Conservation (phyloP, 2,888 invertebrate species). For the Corythucha ciliata region DNA sequence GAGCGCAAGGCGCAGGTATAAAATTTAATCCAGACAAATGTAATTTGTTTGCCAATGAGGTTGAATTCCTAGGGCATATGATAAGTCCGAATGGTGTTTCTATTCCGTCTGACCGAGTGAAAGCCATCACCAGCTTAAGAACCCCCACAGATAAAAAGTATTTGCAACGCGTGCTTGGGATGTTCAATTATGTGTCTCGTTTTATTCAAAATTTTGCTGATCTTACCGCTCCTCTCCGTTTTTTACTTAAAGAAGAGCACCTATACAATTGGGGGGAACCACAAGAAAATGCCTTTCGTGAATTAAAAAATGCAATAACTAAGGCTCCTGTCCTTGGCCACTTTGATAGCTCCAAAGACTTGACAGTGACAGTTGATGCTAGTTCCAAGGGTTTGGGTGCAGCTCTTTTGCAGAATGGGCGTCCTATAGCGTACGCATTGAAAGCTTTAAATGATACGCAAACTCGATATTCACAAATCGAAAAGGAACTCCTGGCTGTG, state of each 20-base stretch:
- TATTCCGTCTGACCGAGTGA: constrained; percentile 5
- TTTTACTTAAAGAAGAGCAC: constrained; percentile 29
- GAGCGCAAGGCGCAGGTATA: constrained; percentile 15
- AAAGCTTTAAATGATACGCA: constrained; percentile 37
- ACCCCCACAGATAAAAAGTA: constrained; percentile 28
- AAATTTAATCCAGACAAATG: constrained; percentile 36
- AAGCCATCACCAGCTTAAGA: constrained; percentile 29
- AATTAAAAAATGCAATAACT: constrained; percentile 25
- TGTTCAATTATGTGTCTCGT: constrained; percentile 17
- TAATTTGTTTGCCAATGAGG: constrained; percentile 30
- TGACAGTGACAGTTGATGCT: constrained; percentile 36
- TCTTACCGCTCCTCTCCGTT: constrained; percentile 27
- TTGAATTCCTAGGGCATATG: constrained; percentile 36
- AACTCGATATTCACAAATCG: constrained; percentile 40
- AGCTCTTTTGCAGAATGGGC: constrained; percentile 37
- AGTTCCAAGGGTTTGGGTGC: constrained; percentile 36
- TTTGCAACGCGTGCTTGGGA: constrained; percentile 30
- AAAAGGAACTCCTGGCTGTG: constrained; percentile 39
- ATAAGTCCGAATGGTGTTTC: constrained; percentile 30
- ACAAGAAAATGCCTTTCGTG: constrained; percentile 21
- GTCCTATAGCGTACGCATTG: constrained; percentile 39
- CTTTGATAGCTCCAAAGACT: constrained; percentile 34
- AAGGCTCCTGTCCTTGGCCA: constrained; percentile 31
- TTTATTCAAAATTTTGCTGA: constrained; percentile 32
- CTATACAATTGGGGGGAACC: constrained; percentile 26